Conservation (phyloP, 2,888 invertebrate genomes). For the Anticlea derivata region DNA sequence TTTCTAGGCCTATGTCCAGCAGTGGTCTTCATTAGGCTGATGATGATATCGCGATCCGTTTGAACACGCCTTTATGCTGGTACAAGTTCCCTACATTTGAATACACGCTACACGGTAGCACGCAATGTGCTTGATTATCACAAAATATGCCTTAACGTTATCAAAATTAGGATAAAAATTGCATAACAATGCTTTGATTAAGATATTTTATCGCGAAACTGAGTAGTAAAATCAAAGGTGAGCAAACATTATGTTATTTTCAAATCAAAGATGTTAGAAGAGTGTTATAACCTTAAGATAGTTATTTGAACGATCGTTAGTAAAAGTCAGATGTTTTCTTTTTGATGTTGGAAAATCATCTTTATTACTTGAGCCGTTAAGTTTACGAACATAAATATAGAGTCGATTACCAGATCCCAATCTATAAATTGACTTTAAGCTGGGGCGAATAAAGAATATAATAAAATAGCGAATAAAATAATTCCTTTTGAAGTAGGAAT, state of each 20-base stretch:
- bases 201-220: background rate
- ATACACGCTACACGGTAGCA: slow-evolving; percentile 34
- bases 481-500: too few relatives aligned
- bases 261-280: background rate
- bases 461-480: too few relatives aligned
- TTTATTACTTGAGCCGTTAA: background rate
- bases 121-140: slow-evolving; percentile 20
- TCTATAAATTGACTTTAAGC: too few relatives aligned
- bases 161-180: slow-evolving; percentile 6
- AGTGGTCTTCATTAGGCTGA: too few relatives aligned
- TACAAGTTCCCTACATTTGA: slow-evolving; percentile 26
- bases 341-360: background rate
- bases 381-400: too few relatives aligned
- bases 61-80: slow-evolving; percentile 18
- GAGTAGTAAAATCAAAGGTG: slow-evolving; percentile 1
- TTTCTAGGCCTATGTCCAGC: too few relatives aligned
- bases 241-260: background rate
- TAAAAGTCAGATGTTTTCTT: slow-evolving; percentile 1
- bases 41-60: too few relatives aligned
- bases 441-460: too few relatives aligned
- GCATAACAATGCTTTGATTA: background rate
- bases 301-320: background rate
- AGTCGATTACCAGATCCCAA: too few relatives aligned
- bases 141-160: slow-evolving; percentile 1
- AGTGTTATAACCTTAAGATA: background rate